Evolutionary conservation across 2,113 vertebrate genomes (phyloP), one percentile per base, ranked within the genome.

Genomic region (Chaetops frenatus): DNA sequence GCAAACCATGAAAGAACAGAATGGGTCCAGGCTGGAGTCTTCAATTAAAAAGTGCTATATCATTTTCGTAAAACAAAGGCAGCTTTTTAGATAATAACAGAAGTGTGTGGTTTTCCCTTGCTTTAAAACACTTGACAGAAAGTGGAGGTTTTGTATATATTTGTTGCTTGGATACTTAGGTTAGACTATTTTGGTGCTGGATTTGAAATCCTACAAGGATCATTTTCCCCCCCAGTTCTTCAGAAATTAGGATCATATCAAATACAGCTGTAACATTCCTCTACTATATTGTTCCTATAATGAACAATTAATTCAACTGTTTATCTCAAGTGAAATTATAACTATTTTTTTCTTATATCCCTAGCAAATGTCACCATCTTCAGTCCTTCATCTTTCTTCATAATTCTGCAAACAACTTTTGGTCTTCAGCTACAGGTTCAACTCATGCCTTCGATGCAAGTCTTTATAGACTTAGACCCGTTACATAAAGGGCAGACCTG

Each of bases 351-450:
- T 86, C 31, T 93, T 45, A n/a, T 38, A 40, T 86, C 70, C 28
- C 6, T 97, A 99, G 99, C 97, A 28, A 98, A 98, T 0, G 48
- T 99, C 67, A 98, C 97, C 25, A 92, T 98, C 95, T 99, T 99
- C 96, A 98, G 81, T n/a, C 98, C 98, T 3, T 99, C 99, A 5
- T 98, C 98, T 27, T 99, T 98, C 97, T 99, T 98, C 98, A 96
- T 99, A n/a, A 4, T 98, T 25, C 80, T 98, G 7, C 85, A 97
- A 35, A 98, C 98, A 48, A 84, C 51, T 3, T 65, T 97, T 73
- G 99, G 98, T 6, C 74, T 99, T 84, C 97, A 98, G 88, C 27
- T 99, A n/a, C 92, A 97, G 54, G 58, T 99, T 58, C 99, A 99
- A 94, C 97, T 99, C 2, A 77, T 93, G 12, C 99, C 99, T 12